Percentiles rank a stretch among this genome's conserved stretches.
These are phyloP conservation scores for Limnephilus auricula DNA, from an alignment of 2,888 invertebrate genomes.

Conservation along the genomic window DNA sequence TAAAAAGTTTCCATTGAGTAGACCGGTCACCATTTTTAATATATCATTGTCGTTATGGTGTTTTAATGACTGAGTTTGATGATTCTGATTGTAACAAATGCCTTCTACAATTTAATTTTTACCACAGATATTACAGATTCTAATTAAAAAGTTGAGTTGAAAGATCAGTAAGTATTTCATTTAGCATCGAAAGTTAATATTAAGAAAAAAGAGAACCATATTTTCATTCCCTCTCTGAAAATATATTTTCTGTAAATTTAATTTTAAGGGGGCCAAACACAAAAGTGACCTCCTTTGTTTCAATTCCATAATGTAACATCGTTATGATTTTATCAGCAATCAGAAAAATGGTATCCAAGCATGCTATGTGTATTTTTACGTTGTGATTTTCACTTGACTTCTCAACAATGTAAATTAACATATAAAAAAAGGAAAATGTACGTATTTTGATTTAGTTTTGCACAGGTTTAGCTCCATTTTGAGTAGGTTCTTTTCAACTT, in stretches of 20 bases:
- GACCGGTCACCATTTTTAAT: too few relatives aligned
- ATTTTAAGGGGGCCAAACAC: neutral
- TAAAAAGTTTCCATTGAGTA: too few relatives aligned
- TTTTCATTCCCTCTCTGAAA: neutral
- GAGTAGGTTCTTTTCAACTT: neutral
- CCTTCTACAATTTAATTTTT: neutral
- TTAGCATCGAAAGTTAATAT: neutral
- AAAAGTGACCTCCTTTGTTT: neutral
- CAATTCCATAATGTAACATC: conserved; percentile 2
- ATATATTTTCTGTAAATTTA: neutral
- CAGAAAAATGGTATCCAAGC: neutral
- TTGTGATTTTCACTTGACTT: neutral
- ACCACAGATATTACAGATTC: neutral
- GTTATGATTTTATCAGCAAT: neutral
- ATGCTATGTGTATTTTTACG: neutral
- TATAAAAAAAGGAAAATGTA: neutral
- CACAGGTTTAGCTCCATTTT: neutral
- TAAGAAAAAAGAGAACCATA: neutral
- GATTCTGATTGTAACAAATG: neutral
- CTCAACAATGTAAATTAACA: neutral
- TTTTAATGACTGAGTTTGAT: neutral
- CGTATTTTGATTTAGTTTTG: neutral
- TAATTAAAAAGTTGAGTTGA: neutral
- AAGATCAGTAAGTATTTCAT: neutral
- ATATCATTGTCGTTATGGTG: neutral